Evolutionary conservation across 2,888 invertebrate genomes (phyloP), one percentile per base, ranked within the genome.

Genomic region (Diplolepis rosae): DNA sequence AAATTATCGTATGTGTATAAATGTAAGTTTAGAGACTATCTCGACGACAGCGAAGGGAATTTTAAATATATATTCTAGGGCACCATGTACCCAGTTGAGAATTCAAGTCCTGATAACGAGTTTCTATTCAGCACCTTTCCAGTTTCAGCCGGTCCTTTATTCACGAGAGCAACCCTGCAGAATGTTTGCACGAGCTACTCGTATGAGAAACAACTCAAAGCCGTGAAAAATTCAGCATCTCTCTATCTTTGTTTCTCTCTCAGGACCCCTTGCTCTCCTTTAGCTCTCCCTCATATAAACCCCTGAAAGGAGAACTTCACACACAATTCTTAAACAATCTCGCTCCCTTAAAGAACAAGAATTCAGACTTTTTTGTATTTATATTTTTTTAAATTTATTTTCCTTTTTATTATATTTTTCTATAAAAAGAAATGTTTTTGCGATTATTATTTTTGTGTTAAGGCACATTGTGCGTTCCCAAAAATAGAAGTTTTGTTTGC

Each of bases 191-290:
- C 82, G 74, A 68, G 72, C 68, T 69, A 74, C 74, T 35, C 74
- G 68, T 69, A 65, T 72, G 75, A 75, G 74, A 73, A 77, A 75
- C 77, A 79, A 78, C 79, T 79, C 67, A 73, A 70, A 56, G 69
- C 77, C 74, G 77, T 82, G 80, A 81, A 82, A 82, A 82, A 81
- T 82, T 79, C 78, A 82, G 73, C 74, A 77, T 76, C 74, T 77
- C 74, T 75, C 76, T 74, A 65, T 52, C 56, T 74, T 73, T 65
- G 42, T 72, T 70, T 32, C 24, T 4, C 39, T n/a, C 2, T 24
- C 56, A 5, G 35, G 6, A 32, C 13, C 61, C 39, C 61, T 39
- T 39, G 7, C 32, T 32, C 11, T 18, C 5, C 28, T 56, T 32
- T 32, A 22, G 32, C 24, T 61, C 6, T 35, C 6, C 39, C 22